Evolutionary conservation across 2,888 invertebrate species (phyloP).

Genomic region (Erebia aethiops): DNA sequence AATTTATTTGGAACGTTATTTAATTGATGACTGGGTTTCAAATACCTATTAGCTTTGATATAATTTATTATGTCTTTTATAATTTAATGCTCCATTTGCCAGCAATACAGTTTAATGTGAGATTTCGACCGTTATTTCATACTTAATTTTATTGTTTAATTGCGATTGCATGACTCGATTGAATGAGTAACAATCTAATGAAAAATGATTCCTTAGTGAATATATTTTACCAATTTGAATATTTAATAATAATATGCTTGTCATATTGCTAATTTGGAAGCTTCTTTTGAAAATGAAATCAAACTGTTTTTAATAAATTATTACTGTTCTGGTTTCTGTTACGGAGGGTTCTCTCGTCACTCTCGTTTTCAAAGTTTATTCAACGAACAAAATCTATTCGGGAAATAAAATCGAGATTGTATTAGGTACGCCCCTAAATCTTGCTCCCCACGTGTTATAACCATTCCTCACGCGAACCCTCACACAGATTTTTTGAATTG

Average conservation of each 20-base stretch:
- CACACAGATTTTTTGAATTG: background rate
- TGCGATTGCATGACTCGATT: background rate
- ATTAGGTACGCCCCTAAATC: background rate
- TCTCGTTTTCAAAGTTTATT: background rate
- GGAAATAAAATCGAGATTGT: background rate
- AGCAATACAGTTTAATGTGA: background rate
- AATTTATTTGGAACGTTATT: constrained; percentile 11
- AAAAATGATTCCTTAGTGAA: background rate
- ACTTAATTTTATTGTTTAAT: background rate
- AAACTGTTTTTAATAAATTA: too few relatives aligned
- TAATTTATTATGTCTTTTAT: background rate
- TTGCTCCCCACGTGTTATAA: constrained; percentile 1
- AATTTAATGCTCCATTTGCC: background rate
- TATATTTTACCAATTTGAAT: background rate
- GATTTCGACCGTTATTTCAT: background rate
- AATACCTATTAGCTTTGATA: constrained; percentile 7
- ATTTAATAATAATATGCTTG: too few relatives aligned
- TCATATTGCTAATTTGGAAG: too few relatives aligned
- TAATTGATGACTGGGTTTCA: background rate
- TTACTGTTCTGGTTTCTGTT: background rate
- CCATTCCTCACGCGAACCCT: constrained; percentile 1
- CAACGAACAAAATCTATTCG: background rate
- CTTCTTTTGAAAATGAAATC: too few relatives aligned
- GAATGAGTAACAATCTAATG: background rate
- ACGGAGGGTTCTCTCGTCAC: background rate